Conservation (phyloP, 2,888 invertebrate species). For the Corbicula japonica region DNA sequence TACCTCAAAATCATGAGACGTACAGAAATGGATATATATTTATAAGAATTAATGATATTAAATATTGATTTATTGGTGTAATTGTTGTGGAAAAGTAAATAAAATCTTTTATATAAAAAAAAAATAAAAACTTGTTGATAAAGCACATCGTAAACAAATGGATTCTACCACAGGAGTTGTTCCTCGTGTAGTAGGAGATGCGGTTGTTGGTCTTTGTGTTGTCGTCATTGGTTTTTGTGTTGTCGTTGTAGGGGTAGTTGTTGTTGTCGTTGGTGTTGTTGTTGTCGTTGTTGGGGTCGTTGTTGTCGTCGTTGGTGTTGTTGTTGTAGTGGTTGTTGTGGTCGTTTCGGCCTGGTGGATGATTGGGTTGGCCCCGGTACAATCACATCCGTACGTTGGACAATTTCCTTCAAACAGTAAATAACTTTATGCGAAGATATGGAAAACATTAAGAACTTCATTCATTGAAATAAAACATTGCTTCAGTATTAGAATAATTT, state of each 20-base stretch:
- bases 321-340: slow-evolving; percentile 38
- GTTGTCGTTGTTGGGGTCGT: slow-evolving; percentile 23
- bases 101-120: neutral
- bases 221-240: slow-evolving; percentile 15
- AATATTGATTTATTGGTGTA: too few species aligned
- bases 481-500: too few species aligned
- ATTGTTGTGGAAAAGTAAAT: neutral
- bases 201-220: slow-evolving; percentile 28
- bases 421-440: too few species aligned
- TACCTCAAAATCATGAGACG: too few species aligned
- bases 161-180: slow-evolving; percentile 6
- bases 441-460: too few species aligned
- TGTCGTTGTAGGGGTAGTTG: slow-evolving; percentile 25
- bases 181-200: slow-evolving; percentile 8
- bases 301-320: slow-evolving; percentile 31
- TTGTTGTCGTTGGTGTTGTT: slow-evolving; percentile 31
- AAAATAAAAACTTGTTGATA: neutral
- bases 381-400: slow-evolving; percentile 49
- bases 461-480: too few species aligned
- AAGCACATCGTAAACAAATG: too few species aligned
- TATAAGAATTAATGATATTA: too few species aligned
- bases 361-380: slow-evolving; percentile 14
- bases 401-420: slow-evolving; percentile 58
- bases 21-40: too few species aligned
- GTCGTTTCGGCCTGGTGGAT: too few species aligned